Evolutionary conservation across 2,888 invertebrate genomes (phyloP), one percentile per base, ranked within the genome.

Genomic region (Eulithis prunata): DNA sequence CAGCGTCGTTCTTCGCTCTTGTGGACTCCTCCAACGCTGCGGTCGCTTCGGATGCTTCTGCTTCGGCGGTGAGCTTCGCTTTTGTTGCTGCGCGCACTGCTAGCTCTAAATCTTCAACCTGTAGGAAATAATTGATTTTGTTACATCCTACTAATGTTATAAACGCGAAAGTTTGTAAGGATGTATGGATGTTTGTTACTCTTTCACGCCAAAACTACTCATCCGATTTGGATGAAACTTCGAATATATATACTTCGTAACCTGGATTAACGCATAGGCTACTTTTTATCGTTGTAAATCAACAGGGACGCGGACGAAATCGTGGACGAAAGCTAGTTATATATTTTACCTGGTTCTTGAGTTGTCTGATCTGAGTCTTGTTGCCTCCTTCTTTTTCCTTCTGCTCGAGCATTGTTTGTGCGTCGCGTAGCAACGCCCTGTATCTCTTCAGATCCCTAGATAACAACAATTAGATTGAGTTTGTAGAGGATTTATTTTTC

Each of bases 91-190:
- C 94, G 0, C 96, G 94, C 32, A 97, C 94, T 0, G 98, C 96
- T 70, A 97, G 96, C 83, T 99, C 98, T 0, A 97, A 94, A 82
- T 99, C 99, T 86, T 99, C 99, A 75, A 99, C 93, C 94, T 97
- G 68, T 97, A 67, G 4, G 4, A 41, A 8, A 41, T 41, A 41
- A 21, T 21, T 21, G 21, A 21, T 21, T 21, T 21, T 21, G 21
- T 21, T 21, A 21, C 21, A 2, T 21, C 1, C 21, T 21, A 21
- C 21, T 21, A 21, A 21, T 21, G 2, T 21, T 21, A 21, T 21
- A 21, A 21, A 21, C 21, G 21, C 21, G 21, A 21, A 1, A 21
- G 21, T 21, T 21, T 21, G 21, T 21, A 21, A 21, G 21, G 21
- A 21, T 21, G 21, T 21, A 21, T 21, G 21, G 1, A 21, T 21